Evolutionary conservation across 2,113 vertebrate genomes (phyloP), one percentile per base, ranked within the genome.

Genomic region (Pedetes capensis): DNA sequence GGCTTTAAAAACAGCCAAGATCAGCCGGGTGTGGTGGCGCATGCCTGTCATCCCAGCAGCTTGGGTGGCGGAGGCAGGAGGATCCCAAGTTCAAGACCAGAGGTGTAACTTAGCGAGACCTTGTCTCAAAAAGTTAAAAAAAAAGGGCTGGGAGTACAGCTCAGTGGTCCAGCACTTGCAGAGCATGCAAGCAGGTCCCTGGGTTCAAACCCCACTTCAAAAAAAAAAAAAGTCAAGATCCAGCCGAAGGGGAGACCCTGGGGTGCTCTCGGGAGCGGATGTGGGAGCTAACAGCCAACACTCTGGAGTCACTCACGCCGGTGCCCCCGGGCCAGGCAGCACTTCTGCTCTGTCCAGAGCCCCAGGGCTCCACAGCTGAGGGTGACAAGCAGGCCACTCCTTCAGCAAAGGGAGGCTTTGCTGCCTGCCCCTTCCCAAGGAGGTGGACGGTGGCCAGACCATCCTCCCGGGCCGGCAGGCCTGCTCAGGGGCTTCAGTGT

Each of bases 191-290:
- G n/a, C n/a, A n/a, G n/a, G n/a, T n/a, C n/a, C n/a, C n/a, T n/a
- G n/a, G n/a, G n/a, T n/a, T n/a, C n/a, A n/a, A n/a, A n/a, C n/a
- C n/a, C n/a, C n/a, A n/a, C n/a, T n/a, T n/a, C n/a, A n/a, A n/a
- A n/a, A n/a, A n/a, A n/a, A 47, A 68, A 47, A 55, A 57, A 0
- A 64, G 47, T n/a, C 49, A n/a, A 32, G 68, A 32, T 39, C 94
- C 59, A 8, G 59, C 22, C 3, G 18, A 22, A 5, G 0, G 6
- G 0, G 87, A n/a, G n/a, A n/a, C n/a, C n/a, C n/a, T n/a, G n/a
- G n/a, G n/a, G n/a, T n/a, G n/a, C 0, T 47, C 51, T 51, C 6
- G 0, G 42, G 79, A 59, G 66, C 2, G 0, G 11, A 0, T 1
- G 3, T 23, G 91, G 22, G 6, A 5, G 39, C 55, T 20, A 9